Evolutionary conservation across 2,888 invertebrate genomes (phyloP), one percentile per base, ranked within the genome.

Genomic region (Microplitis manilae): DNA sequence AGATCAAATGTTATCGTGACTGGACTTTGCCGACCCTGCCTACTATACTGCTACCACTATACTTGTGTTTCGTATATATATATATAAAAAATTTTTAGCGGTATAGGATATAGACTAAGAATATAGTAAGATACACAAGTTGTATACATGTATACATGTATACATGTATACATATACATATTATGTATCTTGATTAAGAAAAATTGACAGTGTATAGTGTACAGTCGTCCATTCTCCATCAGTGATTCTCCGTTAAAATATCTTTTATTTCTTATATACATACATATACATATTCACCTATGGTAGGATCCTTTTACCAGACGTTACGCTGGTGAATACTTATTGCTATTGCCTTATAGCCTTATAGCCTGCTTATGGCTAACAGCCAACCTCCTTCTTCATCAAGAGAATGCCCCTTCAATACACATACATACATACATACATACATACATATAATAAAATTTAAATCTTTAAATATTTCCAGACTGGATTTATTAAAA

Each of bases 1-100:
- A 60, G 41, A 59, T 17, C 61, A 69, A 73, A 77, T 77, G 73
- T 50, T 77, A 77, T 77, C 77, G 69, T 73, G 60, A 61, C 68
- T 69, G 65, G 64, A 73, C 62, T 73, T 60, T 30, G 40, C 39
- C 30, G 6, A 20, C 1, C 20, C 20, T 20, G 20, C 20, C 2
- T 20, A 17, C 17, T 17, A 1, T 20, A 17, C 17, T 17, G 17
- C 20, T 20, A 2, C 20, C 1, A 20, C 1, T 20, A 20, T 20
- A 20, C 1, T 20, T 20, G 20, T 20, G 20, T 20, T 20, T 20
- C 0, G 1, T 20, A 20, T 20, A 17, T 17, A 17, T 17, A 17
- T 17, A 17, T 17, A 17, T 17, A 17, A 1, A 17, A 17, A 1
- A 17, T 17, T 17, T 17, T 17, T 17, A 17, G 17, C 17, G 17